A percentile compares a stretch with the other conserved stretches of the same genome.
These are phyloP conservation scores for Marisa cornuarietis DNA, from an alignment of 1,140 invertebrate genomes.

Conservation along the genomic window DNA sequence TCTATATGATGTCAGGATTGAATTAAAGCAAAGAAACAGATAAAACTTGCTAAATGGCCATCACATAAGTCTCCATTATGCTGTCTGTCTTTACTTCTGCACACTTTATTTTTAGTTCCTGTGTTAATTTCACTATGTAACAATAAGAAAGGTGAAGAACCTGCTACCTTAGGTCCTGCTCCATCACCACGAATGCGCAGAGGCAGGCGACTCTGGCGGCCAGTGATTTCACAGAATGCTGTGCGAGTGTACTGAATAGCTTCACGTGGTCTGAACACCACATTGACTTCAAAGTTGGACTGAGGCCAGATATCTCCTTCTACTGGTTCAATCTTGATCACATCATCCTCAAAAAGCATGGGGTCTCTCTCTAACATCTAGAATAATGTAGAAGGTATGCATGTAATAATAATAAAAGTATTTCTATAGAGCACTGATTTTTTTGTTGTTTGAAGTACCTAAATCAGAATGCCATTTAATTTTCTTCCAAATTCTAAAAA, in stretches of 20 bases:
- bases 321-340: conserved; percentile 64
- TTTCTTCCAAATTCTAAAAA: too few species aligned
- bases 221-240: conserved; percentile 66
- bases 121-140: too few species aligned
- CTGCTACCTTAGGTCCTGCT: conserved; percentile 55
- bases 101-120: too few species aligned
- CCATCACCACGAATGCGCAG: conserved; percentile 63
- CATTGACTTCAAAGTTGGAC: conserved; percentile 56
- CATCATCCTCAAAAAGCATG: conserved; percentile 63
- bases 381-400: conserved; percentile 8
- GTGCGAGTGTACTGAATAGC: conserved; percentile 61
- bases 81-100: too few species aligned
- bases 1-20: too few species aligned
- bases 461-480: too few species aligned
- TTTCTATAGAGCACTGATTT: not conserved
- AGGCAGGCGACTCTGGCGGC: conserved; percentile 62
- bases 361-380: conserved; percentile 59
- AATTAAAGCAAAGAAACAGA: too few species aligned
- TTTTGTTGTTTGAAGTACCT: too few species aligned
- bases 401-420: not conserved
- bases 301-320: conserved; percentile 68
- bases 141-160: not conserved
- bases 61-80: too few species aligned
- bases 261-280: conserved; percentile 65
- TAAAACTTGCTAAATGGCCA: too few species aligned